phyloP scores from a whole-genome alignment of 2,888 invertebrate genomes.

The Herminia tarsipennalis region DNA sequence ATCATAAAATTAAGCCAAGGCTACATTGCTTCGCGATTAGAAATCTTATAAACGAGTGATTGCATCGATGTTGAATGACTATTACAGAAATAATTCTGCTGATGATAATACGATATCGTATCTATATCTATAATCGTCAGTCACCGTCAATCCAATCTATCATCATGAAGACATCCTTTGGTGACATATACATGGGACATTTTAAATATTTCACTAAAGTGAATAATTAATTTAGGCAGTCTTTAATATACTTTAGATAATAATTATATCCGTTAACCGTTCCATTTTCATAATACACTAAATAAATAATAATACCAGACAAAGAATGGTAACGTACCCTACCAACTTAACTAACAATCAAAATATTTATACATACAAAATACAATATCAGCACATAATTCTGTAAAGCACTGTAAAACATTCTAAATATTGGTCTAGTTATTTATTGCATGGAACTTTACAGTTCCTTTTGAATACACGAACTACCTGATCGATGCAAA shows the following conservation, averaged over 20 bases:
- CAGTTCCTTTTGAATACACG: slow-evolving; percentile 54
- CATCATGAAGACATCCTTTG: slow-evolving; percentile 26
- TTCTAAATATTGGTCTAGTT: slow-evolving; percentile 84
- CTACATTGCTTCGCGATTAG: slow-evolving; percentile 42
- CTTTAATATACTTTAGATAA: slow-evolving; percentile 80
- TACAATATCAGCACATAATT: slow-evolving; percentile 78
- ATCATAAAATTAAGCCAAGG: slow-evolving; percentile 46
- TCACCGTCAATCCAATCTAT: slow-evolving; percentile 27
- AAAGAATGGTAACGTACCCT: slow-evolving; percentile 80
- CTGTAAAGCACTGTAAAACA: slow-evolving; percentile 80
- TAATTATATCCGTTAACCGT: slow-evolving; percentile 68
- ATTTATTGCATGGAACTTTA: slow-evolving; percentile 75
- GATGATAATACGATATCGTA: slow-evolving; percentile 3
- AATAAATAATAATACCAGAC: slow-evolving; percentile 79
- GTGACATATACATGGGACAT: slow-evolving; percentile 53
- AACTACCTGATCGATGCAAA: slow-evolving; percentile 70
- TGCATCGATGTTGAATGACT: slow-evolving; percentile 38
- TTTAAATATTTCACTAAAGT: slow-evolving; percentile 69
- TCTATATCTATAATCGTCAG: slow-evolving; percentile 1
- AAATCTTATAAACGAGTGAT: slow-evolving; percentile 39
- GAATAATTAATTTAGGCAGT: slow-evolving; percentile 84
- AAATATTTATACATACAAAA: slow-evolving; percentile 69
- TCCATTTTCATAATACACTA: slow-evolving; percentile 70
- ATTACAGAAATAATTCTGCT: slow-evolving; percentile 15
- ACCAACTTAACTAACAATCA: slow-evolving; percentile 72